Evolutionary conservation across 92 coral and sea anemone genomes (phyloP), one percentile per base, ranked within the genome.

Genomic region (Porites cylindrica): DNA sequence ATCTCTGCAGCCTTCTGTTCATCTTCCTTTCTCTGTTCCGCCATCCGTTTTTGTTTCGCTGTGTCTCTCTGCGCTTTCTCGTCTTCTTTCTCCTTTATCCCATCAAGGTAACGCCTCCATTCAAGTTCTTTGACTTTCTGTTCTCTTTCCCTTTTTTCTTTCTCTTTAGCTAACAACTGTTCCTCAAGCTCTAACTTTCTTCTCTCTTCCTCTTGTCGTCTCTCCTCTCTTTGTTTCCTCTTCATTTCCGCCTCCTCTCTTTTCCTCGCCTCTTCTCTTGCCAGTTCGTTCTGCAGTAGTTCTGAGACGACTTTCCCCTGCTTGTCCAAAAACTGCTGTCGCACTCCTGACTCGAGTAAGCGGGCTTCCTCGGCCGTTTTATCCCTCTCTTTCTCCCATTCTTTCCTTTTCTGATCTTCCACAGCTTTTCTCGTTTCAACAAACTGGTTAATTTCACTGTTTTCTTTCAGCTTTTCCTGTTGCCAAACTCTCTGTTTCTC

Each of bases 291-390:
- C 9, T 85, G 62, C 16, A 79, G 83, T 21, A 92, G 72, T 16
- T 92, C 89, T 16, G 85, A 51, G 12, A 92, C 72, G 11, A 82
- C 91, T 81, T 78, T 90, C 47, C 75, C 95, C 62, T 92, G 84
- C 51, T 50, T 81, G 4, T 87, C 70, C 81, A 89, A 89, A 53
- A 88, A 90, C 52, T 70, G 73, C 23, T 86, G 79, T 66, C 92
- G 26, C n/a, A 69, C 88, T 10, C 59, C 81, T 11, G 86, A 62
- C 86, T 91, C 94, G 6, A 91, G 60, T 51, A 32, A 53, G 59
- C 91, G 79, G 10, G 94, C 94, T 11, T 91, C 89, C 20, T 70
- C 87, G 9, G 88, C 78, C 0, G 90, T 79, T 67, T 90, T 87
- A 10, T 82, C 86, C 24, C 95, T 66, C 47, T 79, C 93, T 73